Evolutionary conservation across 37 sponge, comb jelly and placozoan species (phyloP), one percentile per base, ranked within the genome.

Genomic region (Petrosia ficiformis): DNA sequence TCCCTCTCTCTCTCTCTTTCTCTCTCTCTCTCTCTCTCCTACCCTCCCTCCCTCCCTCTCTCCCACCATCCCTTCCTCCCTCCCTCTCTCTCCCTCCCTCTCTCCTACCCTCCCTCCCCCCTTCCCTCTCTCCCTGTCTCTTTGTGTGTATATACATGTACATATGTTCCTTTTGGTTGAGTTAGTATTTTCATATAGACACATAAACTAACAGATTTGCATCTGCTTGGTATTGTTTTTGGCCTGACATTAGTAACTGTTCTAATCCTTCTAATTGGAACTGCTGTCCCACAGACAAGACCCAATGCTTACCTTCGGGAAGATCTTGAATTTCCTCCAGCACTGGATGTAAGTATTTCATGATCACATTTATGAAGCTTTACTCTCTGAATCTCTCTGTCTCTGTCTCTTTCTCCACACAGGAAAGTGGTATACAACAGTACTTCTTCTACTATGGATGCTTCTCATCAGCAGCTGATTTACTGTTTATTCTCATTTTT

Each of bases 221-320:
- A 61, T 61, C 6, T 61, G 63, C 5, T n/a, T 61, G 63, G 28
- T 26, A 6, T 61, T 6, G n/a, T 61, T n/a, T 29, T 61, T 5
- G 5, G 11, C 25, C 11, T 61, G 5, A 61, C 63, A n/a, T 5
- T 22, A 6, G 63, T 8, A n/a, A 61, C n/a, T 24, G 63, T 61
- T 11, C 5, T 22, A n/a, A 61, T 61, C 11, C 22, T 61, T 8
- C 5, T 61, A 61, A 61, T 61, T 61, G 63, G 63, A n/a, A 26
- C 28, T 61, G 63, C 63, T 29, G 28, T 61, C 6, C 63, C 63
- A 26, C 28, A 61, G 28, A n/a, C 28, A 61, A 61, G 63, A 61
- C 26, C 26, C 5, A 61, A n/a, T n/a, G 28, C 26, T 61, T 26
- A 8, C 11, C 26, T 61, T 24, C 5, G 6, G 26, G 6, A 8